Base-by-base conservation (phyloP, 1,140 invertebrate species). In the Drosophila rhopaloa region DNA sequence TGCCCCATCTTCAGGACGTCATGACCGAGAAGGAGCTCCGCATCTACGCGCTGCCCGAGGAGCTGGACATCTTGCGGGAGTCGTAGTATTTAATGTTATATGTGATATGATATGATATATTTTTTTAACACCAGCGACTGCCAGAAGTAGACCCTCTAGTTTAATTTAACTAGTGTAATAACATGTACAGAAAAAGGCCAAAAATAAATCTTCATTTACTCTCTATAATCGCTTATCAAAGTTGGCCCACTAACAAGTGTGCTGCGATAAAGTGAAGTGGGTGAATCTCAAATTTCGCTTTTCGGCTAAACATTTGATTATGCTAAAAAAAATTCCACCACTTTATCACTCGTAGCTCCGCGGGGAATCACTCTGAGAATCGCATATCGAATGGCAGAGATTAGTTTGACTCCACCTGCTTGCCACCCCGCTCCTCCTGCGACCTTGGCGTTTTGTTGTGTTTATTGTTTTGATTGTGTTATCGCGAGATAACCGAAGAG, bases 11-110 rank as follows among this genome's bases (percentile, higher is more conserved):
- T 62, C 95, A 96, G 83, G 95, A 96, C 88, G 91, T 96, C 0
- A 94, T 96, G 60, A 94, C 94, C 5, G 95, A 96, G 79, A 96
- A 96, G 91, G 94, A 95, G 83, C 83, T 96, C 7, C 91, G 95
- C 66, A 93, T 96, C 41, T 95, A 96, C 79, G 94, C 96, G 0
- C 94, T 95, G 5, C 94, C 95, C 3, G 95, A 96, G 86, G 95
- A 96, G 89, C 92, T 96, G 27, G 94, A 95, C 73, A 94, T 96
- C 56, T 90, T 96, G 16, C 29, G 29, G 6, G 29, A 32, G 8
- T 32, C 29, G 29, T 32, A 32, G 29, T 24, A 24, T 24, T 24
- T 24, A 24, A 24, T 24, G 24, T 4, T 24, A 4, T 24, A 4
- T 24, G 19, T 19, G 19, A 19, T 19, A 16, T 16, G 16, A 16